Conservation (phyloP, 1,140 invertebrate genomes). For the Goniozus legneri region DNA sequence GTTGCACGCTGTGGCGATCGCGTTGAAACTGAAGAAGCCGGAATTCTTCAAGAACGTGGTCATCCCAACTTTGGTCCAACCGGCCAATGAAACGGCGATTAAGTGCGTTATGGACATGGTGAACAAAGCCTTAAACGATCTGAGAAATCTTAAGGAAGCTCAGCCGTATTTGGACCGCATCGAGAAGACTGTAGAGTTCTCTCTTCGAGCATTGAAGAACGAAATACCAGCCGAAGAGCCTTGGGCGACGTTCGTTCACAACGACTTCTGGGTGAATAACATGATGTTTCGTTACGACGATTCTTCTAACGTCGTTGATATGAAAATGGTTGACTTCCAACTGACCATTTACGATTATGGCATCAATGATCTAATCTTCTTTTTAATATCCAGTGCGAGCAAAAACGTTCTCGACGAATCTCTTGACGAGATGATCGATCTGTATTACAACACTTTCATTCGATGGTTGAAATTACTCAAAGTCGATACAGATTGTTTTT, state of each 20-base stretch:
- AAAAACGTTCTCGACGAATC: conserved; percentile 53
- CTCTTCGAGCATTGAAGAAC: conserved; percentile 2
- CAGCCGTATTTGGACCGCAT: conserved; percentile 28
- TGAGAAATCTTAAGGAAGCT: conserved; percentile 31
- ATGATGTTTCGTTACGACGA: conserved; percentile 56
- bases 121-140: conserved; percentile 28
- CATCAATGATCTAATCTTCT: conserved; percentile 60
- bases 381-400: conserved; percentile 59
- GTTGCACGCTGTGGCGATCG: conserved; percentile 58
- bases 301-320: conserved; percentile 40
- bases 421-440: conserved; percentile 51
- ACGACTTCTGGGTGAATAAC: conserved; percentile 66
- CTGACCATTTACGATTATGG: conserved; percentile 55
- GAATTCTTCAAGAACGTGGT: conserved; percentile 48
- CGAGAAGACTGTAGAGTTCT: conserved; percentile 31
- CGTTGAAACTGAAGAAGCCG: conserved; percentile 53
- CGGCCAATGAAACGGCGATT: conserved; percentile 24
- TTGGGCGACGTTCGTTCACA: conserved; percentile 57
- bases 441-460: conserved; percentile 58
- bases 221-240: conserved; percentile 29
- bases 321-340: conserved; percentile 67
- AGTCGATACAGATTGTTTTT: conserved; percentile 30
- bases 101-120: conserved; percentile 41
- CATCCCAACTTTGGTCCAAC: conserved; percentile 17
- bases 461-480: conserved; percentile 32